These are phyloP conservation scores for Malacoraja senta DNA, from an alignment of 2,797 vertebrate genomes.

Conservation along the genomic window DNA sequence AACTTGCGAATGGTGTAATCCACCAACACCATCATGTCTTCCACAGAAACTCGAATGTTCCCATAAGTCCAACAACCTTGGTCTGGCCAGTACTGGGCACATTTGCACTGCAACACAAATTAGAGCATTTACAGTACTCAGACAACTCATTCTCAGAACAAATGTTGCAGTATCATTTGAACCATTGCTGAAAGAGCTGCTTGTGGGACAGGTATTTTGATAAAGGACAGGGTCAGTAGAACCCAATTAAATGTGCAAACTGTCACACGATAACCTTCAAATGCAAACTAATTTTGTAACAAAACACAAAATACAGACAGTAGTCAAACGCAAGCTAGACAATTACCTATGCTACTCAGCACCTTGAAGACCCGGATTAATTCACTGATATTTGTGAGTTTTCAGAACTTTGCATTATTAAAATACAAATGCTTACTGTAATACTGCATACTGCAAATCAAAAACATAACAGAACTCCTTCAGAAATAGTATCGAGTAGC, in stretches of 20 bases:
- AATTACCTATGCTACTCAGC: neutral
- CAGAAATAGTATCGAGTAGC: neutral
- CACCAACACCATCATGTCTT: slow-evolving; percentile 87
- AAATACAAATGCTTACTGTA: too few species aligned
- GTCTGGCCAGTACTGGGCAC: slow-evolving; percentile 99
- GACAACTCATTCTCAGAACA: neutral
- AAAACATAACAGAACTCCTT: neutral
- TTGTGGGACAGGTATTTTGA: neutral
- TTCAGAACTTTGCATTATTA: neutral
- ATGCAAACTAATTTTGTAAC: too few species aligned
- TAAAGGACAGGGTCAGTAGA: neutral
- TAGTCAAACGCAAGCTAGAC: neutral
- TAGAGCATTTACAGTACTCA: neutral
- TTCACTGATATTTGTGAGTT: neutral
- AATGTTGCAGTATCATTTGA: neutral
- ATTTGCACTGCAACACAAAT: slow-evolving; percentile 75
- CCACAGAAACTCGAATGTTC: slow-evolving; percentile 92
- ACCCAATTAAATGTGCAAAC: neutral
- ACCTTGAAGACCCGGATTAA: neutral
- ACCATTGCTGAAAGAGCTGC: neutral
- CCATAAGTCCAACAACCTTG: slow-evolving; percentile 98
- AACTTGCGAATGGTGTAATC: slow-evolving; percentile 97
- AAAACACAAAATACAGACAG: too few species aligned
- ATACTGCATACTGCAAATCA: neutral
- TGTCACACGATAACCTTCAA: neutral